These are phyloP conservation scores for Zonotrichia leucophrys DNA, from an alignment of 2,113 vertebrate species.

Conservation along the genomic window DNA sequence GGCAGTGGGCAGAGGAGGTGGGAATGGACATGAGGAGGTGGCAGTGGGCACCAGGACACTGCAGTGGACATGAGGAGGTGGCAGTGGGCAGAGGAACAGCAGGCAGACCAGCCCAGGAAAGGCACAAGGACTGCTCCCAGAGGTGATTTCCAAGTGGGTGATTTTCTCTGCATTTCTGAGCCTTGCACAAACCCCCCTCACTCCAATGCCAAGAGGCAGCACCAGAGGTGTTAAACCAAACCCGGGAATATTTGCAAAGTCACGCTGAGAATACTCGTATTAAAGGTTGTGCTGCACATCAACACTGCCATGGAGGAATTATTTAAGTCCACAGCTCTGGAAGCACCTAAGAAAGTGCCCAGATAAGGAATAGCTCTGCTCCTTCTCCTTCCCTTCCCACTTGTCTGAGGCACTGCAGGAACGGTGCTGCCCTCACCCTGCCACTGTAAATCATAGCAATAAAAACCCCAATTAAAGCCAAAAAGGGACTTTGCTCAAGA, in stretches of 20 bases:
- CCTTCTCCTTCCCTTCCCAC: not conserved
- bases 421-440: conserved; percentile 56
- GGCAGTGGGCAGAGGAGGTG: too few relatives aligned
- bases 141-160: not conserved
- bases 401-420: not conserved
- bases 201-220: not conserved
- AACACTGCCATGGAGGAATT: not conserved
- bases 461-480: not conserved
- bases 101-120: not conserved
- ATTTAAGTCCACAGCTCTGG: not conserved
- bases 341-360: not conserved
- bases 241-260: not conserved
- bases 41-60: not conserved
- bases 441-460: not conserved
- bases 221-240: not conserved
- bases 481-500: not conserved
- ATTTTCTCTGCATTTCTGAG: not conserved
- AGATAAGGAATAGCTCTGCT: not conserved
- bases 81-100: accelerated
- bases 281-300: not conserved
- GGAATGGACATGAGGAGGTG: not conserved
- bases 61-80: not conserved
- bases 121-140: not conserved
- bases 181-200: not conserved
- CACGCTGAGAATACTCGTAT: not conserved